Base-by-base conservation (phyloP, 1,140 invertebrate genomes). In the Lepidurus couesii region DNA sequence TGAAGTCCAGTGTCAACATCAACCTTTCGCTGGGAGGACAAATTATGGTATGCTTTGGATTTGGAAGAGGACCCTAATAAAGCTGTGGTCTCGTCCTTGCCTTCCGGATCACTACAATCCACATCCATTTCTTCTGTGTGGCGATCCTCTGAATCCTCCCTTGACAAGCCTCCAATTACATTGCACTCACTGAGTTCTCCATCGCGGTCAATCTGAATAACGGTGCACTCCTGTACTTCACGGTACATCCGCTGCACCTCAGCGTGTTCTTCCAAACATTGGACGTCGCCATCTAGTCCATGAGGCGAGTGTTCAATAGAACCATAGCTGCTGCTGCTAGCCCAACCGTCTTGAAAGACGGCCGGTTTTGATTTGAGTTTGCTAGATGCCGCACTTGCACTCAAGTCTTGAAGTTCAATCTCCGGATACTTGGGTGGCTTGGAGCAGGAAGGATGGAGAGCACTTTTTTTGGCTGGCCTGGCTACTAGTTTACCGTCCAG, bases 51-150 rank as follows among this genome's bases (percentile, higher is more conserved):
- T 13, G 21, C n/a, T 65, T 16, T 65, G n/a, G 53, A 13, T 65
- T 65, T 65, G 9, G 53, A 65, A 9, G 53, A 13, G 16, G 16
- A 13, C 7, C 53, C 53, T 16, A 65, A 21, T 16, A 65, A 65
- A 65, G 53, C 53, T 65, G 53, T 65, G 16, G 53, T 65, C 53
- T 65, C 53, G 53, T 65, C 53, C 53, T 65, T 65, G 53, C 53
- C 53, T 16, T 65, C 53, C 21, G 53, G 53, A 21, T 65, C 53
- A 65, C 53, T 65, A 21, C 53, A 65, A 65, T 65, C 53, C n/a
- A 65, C 53, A 16, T 65, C 53, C 53, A 65, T 65, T 16, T 65
- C 53, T 65, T 65, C 53, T 11, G 53, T 65, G 53, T 65, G 53
- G 9, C 53, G 53, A 65, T 65, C 53, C 21, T 65, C 53, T 13